Percentiles rank a stretch among this genome's conserved stretches.
phyloP scores from a whole-genome alignment of 2,113 vertebrate genomes.

The Colossoma macropomum region DNA sequence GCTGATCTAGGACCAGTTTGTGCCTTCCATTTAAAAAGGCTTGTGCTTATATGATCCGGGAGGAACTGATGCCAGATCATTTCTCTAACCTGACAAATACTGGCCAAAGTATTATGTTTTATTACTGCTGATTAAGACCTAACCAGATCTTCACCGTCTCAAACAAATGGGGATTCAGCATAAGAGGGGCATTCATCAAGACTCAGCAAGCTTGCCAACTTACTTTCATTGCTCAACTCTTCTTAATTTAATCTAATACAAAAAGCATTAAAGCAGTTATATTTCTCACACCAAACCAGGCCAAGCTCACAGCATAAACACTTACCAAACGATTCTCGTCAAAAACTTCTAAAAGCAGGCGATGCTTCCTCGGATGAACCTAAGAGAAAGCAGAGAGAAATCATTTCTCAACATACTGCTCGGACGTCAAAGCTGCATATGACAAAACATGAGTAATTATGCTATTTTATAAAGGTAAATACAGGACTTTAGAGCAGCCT shows the following conservation, averaged over 20 bases:
- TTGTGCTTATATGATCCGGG: not conserved
- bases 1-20: not conserved
- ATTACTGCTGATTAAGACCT: not conserved
- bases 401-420: too few species aligned
- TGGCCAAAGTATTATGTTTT: not conserved
- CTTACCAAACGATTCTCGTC: constrained; percentile 98
- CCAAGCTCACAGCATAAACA: not conserved
- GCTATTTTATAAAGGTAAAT: too few species aligned
- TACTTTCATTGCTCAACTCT: not conserved
- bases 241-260: not conserved
- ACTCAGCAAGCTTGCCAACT: not conserved
- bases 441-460: too few species aligned
- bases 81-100: not conserved
- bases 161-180: not conserved
- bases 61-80: not conserved
- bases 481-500: too few species aligned
- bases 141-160: not conserved
- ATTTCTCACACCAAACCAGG: too few species aligned
- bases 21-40: not conserved
- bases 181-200: constrained; percentile 5
- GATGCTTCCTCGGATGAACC: constrained; percentile 91
- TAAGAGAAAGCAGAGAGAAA: constrained; percentile 62
- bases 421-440: too few species aligned
- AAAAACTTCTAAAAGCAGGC: constrained; percentile 95
- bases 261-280: not conserved